phyloP scores from a whole-genome alignment of 37 sponge, comb jelly and placozoan genomes.

The Spongilla lacustris region DNA sequence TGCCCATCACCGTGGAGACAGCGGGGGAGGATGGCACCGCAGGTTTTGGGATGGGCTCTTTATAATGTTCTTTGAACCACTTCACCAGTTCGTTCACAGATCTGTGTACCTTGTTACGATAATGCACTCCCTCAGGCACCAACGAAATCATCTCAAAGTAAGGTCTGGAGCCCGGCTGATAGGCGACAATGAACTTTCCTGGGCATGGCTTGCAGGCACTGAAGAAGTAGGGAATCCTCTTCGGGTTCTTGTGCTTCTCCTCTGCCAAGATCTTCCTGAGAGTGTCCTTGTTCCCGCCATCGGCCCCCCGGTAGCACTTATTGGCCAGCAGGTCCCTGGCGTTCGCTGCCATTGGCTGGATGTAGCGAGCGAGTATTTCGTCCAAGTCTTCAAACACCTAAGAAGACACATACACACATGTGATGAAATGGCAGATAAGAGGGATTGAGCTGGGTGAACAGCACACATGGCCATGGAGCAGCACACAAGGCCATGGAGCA shows the following conservation, averaged over 20 bases:
- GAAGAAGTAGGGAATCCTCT: slow-evolving; percentile 94
- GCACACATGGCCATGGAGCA: too few relatives aligned
- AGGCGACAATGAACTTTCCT: slow-evolving; percentile 88
- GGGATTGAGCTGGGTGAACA: too few relatives aligned
- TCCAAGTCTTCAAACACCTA: slow-evolving; percentile 98
- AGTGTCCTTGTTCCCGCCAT: slow-evolving; percentile 52
- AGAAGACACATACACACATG: too few relatives aligned
- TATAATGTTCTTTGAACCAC: slow-evolving; percentile 93
- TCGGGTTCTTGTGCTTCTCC: slow-evolving; percentile 82
- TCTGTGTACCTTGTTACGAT: slow-evolving; percentile 60
- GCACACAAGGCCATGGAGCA: too few relatives aligned
- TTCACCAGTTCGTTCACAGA: slow-evolving; percentile 66
- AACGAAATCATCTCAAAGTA: slow-evolving; percentile 78
- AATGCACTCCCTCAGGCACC: slow-evolving; percentile 85
- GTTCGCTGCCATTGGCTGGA: slow-evolving; percentile 87
- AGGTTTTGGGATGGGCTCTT: slow-evolving; percentile 62
- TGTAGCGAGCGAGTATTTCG: slow-evolving; percentile 94
- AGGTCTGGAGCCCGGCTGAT: slow-evolving; percentile 84
- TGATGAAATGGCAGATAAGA: too few relatives aligned
- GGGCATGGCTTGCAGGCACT: slow-evolving; percentile 84
- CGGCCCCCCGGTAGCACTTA: slow-evolving; percentile 75
- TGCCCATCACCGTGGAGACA: background rate
- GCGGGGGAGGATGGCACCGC: background rate
- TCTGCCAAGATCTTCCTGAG: slow-evolving; percentile 71
- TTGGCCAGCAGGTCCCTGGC: slow-evolving; percentile 78